Percentiles rank a stretch among this genome's conserved stretches.
Evolutionary conservation across 1,140 invertebrate species (phyloP).

Genomic region (Leptinotarsa texana): DNA sequence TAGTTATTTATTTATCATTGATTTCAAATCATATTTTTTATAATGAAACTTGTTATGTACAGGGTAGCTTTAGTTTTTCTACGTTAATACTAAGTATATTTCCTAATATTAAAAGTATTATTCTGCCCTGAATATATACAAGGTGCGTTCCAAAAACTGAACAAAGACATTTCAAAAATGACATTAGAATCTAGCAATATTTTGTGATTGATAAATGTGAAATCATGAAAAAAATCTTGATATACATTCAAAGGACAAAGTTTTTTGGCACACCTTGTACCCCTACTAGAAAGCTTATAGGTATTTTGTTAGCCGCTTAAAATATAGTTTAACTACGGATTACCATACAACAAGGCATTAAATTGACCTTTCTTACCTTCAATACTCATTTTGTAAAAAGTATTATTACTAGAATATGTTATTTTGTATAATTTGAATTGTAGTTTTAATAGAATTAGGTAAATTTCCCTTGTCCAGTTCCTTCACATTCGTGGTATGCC

Average conservation of each 20-base stretch:
- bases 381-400: constrained; percentile 51
- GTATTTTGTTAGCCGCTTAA: constrained; percentile 29
- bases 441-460: background rate
- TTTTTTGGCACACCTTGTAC: constrained; percentile 18
- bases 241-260: background rate
- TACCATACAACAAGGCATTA: constrained; percentile 53
- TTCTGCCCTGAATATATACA: constrained; percentile 35
- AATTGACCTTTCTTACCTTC: constrained; percentile 47
- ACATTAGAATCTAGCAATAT: constrained; percentile 28
- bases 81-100: constrained; percentile 36
- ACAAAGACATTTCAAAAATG: constrained; percentile 26
- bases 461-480: background rate
- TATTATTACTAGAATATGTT: constrained; percentile 36
- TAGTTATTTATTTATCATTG: constrained; percentile 43
- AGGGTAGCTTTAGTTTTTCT: constrained; percentile 38
- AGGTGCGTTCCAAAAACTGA: constrained; percentile 21
- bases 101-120: constrained; percentile 47
- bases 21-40: constrained; percentile 25
- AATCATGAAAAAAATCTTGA: background rate
- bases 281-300: constrained; percentile 36
- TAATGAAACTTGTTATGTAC: constrained; percentile 32
- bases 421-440: constrained; percentile 27
- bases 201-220: constrained; percentile 8
- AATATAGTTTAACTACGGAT: constrained; percentile 49
- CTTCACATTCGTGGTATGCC: background rate